These are phyloP conservation scores for Martes martes DNA, from an alignment of 2,113 vertebrate species.

Conservation along the genomic window DNA sequence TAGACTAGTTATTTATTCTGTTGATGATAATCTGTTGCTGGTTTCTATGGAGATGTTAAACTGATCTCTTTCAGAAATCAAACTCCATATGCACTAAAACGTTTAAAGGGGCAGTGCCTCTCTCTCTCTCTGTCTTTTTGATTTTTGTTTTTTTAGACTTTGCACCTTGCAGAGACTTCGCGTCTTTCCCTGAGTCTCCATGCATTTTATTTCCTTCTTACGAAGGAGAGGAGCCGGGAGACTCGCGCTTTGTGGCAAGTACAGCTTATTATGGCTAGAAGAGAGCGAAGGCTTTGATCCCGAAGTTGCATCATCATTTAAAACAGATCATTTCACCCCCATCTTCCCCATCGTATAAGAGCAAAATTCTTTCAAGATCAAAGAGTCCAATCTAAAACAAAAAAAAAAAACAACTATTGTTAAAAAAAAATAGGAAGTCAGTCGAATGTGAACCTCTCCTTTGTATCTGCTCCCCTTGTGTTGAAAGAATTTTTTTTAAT, in stretches of 20 bases:
- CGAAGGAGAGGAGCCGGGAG: slow-evolving; percentile 77
- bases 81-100: slow-evolving; percentile 89
- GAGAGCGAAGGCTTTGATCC: slow-evolving; percentile 84
- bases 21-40: slow-evolving; percentile 94
- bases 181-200: slow-evolving; percentile 71
- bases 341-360: slow-evolving; percentile 78
- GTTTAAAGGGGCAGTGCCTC: slow-evolving; percentile 87
- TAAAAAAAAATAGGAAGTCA: slow-evolving; percentile 75
- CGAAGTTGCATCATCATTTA: slow-evolving; percentile 86
- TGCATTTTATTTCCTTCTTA: slow-evolving; percentile 78
- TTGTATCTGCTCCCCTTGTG: slow-evolving; percentile 81
- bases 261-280: slow-evolving; percentile 83
- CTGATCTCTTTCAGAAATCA: slow-evolving; percentile 93
- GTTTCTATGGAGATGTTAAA: slow-evolving; percentile 95
- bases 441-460: slow-evolving; percentile 78
- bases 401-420: slow-evolving; percentile 75
- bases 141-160: slow-evolving; percentile 80
- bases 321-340: slow-evolving; percentile 83
- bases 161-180: slow-evolving; percentile 76
- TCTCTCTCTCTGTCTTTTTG: not conserved
- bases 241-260: slow-evolving; percentile 81
- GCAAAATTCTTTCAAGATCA: slow-evolving; percentile 88
- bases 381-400: slow-evolving; percentile 80
- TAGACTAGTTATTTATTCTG: slow-evolving; percentile 93
- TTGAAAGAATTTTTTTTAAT: slow-evolving; percentile 74